phyloP scores from a whole-genome alignment of 2,113 vertebrate genomes.

The Cebus imitator region DNA sequence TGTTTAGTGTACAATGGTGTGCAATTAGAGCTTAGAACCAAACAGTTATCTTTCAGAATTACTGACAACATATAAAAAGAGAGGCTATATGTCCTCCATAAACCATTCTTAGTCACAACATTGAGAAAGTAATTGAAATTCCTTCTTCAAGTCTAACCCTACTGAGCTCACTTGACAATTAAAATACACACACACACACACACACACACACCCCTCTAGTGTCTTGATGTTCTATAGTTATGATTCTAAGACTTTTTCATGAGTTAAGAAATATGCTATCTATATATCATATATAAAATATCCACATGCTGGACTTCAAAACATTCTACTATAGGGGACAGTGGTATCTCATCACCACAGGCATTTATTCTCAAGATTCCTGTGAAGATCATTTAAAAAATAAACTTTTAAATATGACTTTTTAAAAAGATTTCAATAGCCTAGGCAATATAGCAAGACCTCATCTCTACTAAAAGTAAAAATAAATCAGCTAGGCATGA shows the following conservation, averaged over 20 bases:
- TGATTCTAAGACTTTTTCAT: conserved; percentile 61
- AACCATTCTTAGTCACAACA: neutral
- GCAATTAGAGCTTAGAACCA: neutral
- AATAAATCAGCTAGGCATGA: too few relatives aligned
- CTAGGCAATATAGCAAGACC: too few relatives aligned
- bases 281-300: conserved; percentile 75
- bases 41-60: neutral
- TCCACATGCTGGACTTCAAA: conserved; percentile 75
- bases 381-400: conserved; percentile 65
- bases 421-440: conserved; percentile 29
- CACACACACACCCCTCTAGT: neutral
- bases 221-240: conserved; percentile 26
- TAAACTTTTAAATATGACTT: conserved; percentile 63
- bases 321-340: conserved; percentile 69
- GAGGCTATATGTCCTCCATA: neutral
- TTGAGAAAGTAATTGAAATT: neutral
- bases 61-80: neutral
- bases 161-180: neutral
- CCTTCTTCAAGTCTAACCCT: neutral
- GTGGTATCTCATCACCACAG: conserved; percentile 54
- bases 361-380: conserved; percentile 50
- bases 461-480: too few relatives aligned
- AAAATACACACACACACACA: neutral
- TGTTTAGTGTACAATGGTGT: neutral
- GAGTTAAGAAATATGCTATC: conserved; percentile 56